Conservation (phyloP, 30 jellyfish, hydroid and myxozoan genomes). For the Rhopilema esculentum region DNA sequence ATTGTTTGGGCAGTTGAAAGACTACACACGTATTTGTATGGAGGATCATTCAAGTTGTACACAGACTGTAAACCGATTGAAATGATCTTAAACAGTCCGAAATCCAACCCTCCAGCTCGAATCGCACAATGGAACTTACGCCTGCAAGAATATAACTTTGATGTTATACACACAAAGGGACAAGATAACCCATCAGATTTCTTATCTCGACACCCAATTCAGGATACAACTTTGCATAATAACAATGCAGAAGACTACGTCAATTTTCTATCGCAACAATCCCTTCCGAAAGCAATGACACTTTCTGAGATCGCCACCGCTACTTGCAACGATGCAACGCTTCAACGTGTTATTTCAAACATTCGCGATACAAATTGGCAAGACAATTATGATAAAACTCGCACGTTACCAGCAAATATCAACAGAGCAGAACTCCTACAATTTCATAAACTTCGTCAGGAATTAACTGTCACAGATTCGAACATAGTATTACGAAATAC, state of each 20-base stretch:
- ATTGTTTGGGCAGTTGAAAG: constrained; percentile 48
- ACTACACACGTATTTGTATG: constrained; percentile 56
- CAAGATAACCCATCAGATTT: constrained; percentile 26
- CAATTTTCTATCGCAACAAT: constrained; percentile 19
- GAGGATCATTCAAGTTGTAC: constrained; percentile 5
- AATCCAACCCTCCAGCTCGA: constrained; percentile 11
- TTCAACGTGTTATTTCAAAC: constrained; percentile 40
- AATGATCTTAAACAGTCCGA: constrained; percentile 12
- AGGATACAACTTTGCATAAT: constrained; percentile 17
- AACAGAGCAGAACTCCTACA: constrained; percentile 39
- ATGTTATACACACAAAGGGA: constrained; percentile 47
- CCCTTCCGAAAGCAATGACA: constrained; percentile 32
- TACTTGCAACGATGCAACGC: constrained; percentile 44
- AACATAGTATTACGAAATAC: constrained; percentile 12
- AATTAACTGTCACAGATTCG: constrained; percentile 19
- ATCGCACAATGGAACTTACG: constrained; percentile 33
- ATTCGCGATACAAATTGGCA: constrained; percentile 26
- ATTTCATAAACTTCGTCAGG: constrained; percentile 30
- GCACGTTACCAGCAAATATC: constrained; percentile 38
- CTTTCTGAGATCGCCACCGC: constrained; percentile 30
- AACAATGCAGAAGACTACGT: constrained; percentile 35
- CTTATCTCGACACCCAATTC: constrained; percentile 33
- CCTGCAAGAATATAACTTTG: constrained; percentile 20
- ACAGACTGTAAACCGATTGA: constrained; percentile 9
- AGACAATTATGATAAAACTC: constrained; percentile 27